Evolutionary conservation across 2,888 invertebrate genomes (phyloP).

Genomic region (Julus scandinavius): DNA sequence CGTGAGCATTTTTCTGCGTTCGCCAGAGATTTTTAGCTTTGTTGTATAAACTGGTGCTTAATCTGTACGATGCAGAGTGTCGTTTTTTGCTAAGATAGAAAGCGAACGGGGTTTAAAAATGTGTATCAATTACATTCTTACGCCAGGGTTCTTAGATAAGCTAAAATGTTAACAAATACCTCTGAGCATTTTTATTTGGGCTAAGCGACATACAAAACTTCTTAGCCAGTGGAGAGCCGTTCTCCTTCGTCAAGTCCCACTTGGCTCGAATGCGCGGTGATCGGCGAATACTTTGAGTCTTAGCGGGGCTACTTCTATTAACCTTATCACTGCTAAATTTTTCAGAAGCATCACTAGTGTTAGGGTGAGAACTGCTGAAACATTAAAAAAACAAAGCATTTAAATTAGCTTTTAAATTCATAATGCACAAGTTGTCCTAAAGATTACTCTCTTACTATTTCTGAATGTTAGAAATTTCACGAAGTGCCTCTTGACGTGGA

Average conservation of each 20-base stretch:
- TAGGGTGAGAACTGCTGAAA: neutral
- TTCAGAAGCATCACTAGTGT: neutral
- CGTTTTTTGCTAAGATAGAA: neutral
- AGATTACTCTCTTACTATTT: neutral
- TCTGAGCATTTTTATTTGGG: neutral
- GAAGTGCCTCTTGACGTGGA: neutral
- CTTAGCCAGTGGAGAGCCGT: neutral
- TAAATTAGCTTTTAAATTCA: neutral
- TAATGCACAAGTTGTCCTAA: neutral
- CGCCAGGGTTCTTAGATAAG: too few species aligned
- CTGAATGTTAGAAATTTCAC: neutral
- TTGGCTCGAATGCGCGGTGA: neutral
- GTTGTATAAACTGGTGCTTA: neutral
- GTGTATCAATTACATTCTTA: too few species aligned
- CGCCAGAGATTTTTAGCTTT: neutral
- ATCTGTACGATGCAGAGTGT: neutral
- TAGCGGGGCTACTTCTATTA: neutral
- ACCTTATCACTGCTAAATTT: neutral
- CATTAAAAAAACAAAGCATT: neutral
- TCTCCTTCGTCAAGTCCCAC: constrained; percentile 6
- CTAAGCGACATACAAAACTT: neutral
- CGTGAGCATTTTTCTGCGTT: neutral
- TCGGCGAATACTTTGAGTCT: neutral
- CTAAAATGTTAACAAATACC: neutral
- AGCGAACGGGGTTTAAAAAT: neutral